Evolutionary conservation across 2,113 vertebrate genomes (phyloP).

Genomic region (Brevimyrus niger): DNA sequence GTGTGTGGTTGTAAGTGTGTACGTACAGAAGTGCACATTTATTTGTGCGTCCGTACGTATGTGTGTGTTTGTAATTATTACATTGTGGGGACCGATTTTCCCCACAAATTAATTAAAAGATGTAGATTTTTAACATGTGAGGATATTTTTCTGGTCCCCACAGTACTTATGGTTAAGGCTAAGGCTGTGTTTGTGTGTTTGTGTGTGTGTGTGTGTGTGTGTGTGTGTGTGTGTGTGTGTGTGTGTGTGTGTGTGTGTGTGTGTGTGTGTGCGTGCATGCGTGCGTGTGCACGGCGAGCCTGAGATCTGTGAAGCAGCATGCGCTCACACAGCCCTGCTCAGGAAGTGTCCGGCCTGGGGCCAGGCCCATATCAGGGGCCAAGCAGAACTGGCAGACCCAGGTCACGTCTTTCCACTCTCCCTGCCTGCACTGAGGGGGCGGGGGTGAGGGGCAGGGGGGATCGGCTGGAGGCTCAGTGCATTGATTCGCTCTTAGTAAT

Average conservation of each 20-base stretch:
- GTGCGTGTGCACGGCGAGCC: not conserved
- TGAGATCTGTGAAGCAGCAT: conserved; percentile 14
- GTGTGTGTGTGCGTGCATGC: not conserved
- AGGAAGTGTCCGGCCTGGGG: conserved; percentile 29
- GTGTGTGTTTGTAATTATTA: not conserved
- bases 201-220: not conserved
- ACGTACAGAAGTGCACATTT: not conserved
- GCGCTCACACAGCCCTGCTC: conserved; percentile 16
- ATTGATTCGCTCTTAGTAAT: conserved; percentile 65
- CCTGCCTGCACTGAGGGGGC: not conserved
- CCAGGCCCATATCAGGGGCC: conserved; percentile 27
- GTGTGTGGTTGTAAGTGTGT: conserved; percentile 18
- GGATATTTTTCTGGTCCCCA: not conserved
- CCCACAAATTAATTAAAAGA: not conserved
- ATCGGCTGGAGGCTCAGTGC: conserved; percentile 32
- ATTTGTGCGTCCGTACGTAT: too few species aligned
- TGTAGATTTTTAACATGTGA: not conserved
- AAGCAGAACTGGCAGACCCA: conserved; percentile 22
- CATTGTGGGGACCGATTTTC: not conserved
- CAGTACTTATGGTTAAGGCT: not conserved
- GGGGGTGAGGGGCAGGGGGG: conserved; percentile 15
- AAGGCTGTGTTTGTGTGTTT: not conserved
- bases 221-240: conserved; percentile 4
- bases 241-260: conserved; percentile 4
- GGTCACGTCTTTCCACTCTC: conserved; percentile 47